Conservation (phyloP, 2,888 invertebrate species). For the Cataglyphis albicans region DNA sequence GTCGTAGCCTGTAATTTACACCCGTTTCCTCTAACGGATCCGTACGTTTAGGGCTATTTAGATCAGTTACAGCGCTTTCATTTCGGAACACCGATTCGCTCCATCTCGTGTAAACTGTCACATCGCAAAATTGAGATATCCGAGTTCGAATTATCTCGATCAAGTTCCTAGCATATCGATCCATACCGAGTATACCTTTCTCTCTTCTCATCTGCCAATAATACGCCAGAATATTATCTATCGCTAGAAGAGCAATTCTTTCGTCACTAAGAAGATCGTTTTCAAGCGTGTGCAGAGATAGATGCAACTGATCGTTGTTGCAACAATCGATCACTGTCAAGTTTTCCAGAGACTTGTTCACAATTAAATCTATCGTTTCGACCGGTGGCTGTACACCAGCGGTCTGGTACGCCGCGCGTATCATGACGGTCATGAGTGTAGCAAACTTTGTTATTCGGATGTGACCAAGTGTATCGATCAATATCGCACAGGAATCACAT, state of each 20-base stretch:
- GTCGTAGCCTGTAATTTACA: conserved; percentile 85
- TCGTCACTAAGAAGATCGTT: conserved; percentile 84
- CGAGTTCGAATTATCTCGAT: conserved; percentile 86
- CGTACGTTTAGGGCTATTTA: background rate
- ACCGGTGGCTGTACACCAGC: conserved; percentile 38
- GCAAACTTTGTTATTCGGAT: conserved; percentile 85
- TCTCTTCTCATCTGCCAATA: conserved; percentile 86
- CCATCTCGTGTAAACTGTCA: conserved; percentile 87
- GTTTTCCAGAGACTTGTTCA: conserved; percentile 81
- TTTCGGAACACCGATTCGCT: conserved; percentile 83
- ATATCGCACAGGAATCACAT: conserved; percentile 85
- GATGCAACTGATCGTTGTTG: conserved; percentile 82
- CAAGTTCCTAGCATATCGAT: conserved; percentile 86
- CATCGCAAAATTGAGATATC: conserved; percentile 87
- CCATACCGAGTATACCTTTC: conserved; percentile 81
- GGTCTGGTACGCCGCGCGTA: conserved; percentile 75
- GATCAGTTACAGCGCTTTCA: background rate
- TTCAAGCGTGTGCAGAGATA: conserved; percentile 84
- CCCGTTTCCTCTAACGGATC: conserved; percentile 39
- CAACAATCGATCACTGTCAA: conserved; percentile 85
- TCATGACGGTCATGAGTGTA: conserved; percentile 81
- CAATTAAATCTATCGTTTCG: conserved; percentile 72
- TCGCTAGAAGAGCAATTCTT: conserved; percentile 85
- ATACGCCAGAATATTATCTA: conserved; percentile 87
- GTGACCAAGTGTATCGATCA: conserved; percentile 87